phyloP scores from a whole-genome alignment of 2,797 vertebrate genomes.

The Cyclura pinguis region DNA sequence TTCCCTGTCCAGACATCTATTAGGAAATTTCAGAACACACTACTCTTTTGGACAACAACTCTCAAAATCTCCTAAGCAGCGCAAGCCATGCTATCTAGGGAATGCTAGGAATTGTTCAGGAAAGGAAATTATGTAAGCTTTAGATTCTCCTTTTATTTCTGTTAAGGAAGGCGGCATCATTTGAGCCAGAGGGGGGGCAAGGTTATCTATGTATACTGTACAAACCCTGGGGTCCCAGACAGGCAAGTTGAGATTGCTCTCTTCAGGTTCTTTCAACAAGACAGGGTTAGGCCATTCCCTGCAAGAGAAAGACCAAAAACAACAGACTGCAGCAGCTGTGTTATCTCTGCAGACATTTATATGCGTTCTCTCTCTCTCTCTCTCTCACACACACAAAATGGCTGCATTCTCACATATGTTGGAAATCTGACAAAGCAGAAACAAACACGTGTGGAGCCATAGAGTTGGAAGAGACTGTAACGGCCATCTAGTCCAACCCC shows the following conservation, averaged over 20 bases:
- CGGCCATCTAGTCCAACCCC: no score
- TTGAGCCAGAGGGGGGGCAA: neutral
- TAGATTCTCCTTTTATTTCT: no score
- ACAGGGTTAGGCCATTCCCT: constrained; percentile 99
- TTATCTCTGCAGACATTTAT: no score
- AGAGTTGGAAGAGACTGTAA: no score
- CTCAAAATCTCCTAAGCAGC: no score
- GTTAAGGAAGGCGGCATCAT: neutral
- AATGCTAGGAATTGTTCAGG: no score
- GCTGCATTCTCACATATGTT: neutral
- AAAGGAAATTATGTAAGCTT: no score
- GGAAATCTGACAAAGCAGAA: neutral
- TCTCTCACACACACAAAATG: neutral
- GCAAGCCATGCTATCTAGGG: no score
- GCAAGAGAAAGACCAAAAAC: constrained; percentile 10
- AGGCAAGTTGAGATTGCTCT: constrained; percentile 95
- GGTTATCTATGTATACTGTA: constrained; percentile 31
- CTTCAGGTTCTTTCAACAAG: constrained; percentile 94
- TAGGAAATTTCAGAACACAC: no score
- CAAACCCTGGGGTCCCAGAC: constrained; percentile 98
- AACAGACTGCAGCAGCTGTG: neutral
- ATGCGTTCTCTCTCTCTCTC: neutral
- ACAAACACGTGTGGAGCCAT: neutral
- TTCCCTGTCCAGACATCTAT: no score
- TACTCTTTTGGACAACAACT: no score